These are phyloP conservation scores for Halictus rubicundus DNA, from an alignment of 1,140 invertebrate species.

Conservation along the genomic window DNA sequence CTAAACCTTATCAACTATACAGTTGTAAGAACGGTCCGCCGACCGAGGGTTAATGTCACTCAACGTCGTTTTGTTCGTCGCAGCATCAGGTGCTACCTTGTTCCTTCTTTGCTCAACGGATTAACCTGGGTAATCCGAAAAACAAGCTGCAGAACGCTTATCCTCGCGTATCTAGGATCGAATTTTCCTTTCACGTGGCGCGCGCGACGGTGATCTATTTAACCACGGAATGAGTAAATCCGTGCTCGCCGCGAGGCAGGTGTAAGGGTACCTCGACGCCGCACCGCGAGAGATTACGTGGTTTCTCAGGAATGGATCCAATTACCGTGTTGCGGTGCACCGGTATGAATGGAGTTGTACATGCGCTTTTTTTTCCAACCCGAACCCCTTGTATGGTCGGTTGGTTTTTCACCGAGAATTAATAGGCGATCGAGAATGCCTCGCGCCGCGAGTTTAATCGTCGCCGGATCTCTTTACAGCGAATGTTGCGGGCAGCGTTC, in stretches of 20 bases:
- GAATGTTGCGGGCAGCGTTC: too few relatives aligned
- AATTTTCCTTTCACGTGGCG: neutral
- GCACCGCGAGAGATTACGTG: constrained; percentile 13
- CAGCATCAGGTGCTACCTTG: neutral
- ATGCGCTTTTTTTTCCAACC: neutral
- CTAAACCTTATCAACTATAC: too few relatives aligned
- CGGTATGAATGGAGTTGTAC: constrained; percentile 14
- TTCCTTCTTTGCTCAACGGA: neutral
- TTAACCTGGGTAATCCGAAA: neutral
- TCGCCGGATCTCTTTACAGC: neutral
- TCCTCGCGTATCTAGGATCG: neutral
- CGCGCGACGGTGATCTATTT: neutral
- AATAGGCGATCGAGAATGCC: constrained; percentile 5
- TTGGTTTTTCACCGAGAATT: neutral
- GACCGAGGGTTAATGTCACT: neutral
- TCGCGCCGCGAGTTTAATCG: neutral
- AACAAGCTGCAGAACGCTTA: neutral
- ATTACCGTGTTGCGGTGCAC: constrained; percentile 14
- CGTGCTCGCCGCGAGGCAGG: neutral
- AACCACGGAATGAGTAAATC: neutral
- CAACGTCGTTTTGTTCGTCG: neutral
- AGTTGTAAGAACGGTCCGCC: too few relatives aligned
- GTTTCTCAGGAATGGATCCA: constrained; percentile 26
- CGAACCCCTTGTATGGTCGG: neutral
- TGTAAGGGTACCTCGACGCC: neutral